Percentiles rank a stretch among this genome's conserved stretches.
Conservation (phyloP, 2,888 invertebrate species). For the Pseudoips prasinana region DNA sequence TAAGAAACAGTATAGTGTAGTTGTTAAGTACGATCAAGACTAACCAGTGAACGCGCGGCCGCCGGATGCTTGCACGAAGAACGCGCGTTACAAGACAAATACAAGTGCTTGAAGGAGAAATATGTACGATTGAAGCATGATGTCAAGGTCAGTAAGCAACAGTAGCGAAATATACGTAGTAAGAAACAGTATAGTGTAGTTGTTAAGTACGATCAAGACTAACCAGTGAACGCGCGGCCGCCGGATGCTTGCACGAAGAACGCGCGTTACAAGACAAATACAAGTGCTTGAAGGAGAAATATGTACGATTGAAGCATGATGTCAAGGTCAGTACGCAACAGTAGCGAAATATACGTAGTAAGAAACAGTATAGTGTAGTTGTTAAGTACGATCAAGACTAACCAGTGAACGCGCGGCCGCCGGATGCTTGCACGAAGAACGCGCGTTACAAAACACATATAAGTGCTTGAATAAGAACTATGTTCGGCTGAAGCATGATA, state of each 20-base stretch:
- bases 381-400: conserved; percentile 83
- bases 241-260: conserved; percentile 87
- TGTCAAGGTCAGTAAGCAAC: conserved; percentile 78
- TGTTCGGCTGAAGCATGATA: conserved; percentile 89
- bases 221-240: conserved; percentile 84
- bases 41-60: conserved; percentile 83
- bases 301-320: conserved; percentile 89
- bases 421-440: conserved; percentile 86
- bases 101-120: conserved; percentile 90
- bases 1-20: no score
- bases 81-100: conserved; percentile 85
- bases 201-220: conserved; percentile 84
- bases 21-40: conserved; percentile 83
- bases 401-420: conserved; percentile 85
- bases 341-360: neutral
- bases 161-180: neutral
- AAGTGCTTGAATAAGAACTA: conserved; percentile 91
- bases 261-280: conserved; percentile 87
- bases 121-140: conserved; percentile 90
- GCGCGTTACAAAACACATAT: conserved; percentile 87
- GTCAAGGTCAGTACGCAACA: conserved; percentile 78
- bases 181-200: no score
- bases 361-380: no score
- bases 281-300: conserved; percentile 90
- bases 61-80: conserved; percentile 88